phyloP scores from a whole-genome alignment of 2,113 vertebrate genomes.

The Dolichotis patagonum region DNA sequence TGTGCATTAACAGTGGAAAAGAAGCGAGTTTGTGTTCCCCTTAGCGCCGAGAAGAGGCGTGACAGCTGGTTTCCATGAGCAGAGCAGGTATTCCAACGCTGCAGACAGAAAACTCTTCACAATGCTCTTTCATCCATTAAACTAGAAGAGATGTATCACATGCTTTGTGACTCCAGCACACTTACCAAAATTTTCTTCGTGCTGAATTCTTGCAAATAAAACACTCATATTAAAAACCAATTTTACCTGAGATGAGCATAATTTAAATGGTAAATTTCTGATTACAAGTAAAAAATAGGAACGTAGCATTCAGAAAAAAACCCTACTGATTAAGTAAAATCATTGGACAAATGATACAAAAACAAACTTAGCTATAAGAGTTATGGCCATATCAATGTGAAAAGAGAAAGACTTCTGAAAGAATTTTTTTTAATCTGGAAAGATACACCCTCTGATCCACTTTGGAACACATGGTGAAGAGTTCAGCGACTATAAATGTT shows the following conservation, averaged over 20 bases:
- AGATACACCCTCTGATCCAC: constrained; percentile 46
- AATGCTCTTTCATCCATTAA: not conserved
- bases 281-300: not conserved
- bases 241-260: not conserved
- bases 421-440: constrained; percentile 36
- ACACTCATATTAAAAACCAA: not conserved
- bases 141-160: not conserved
- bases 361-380: not conserved
- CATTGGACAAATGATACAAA: not conserved
- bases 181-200: not conserved
- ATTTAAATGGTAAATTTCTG: not conserved
- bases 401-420: constrained; percentile 34
- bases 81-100: not conserved
- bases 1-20: not conserved
- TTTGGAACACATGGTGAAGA: constrained; percentile 61
- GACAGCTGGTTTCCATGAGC: constrained; percentile 59
- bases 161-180: not conserved
- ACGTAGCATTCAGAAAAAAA: not conserved
- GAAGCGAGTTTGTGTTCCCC: constrained; percentile 57
- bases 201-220: not conserved
- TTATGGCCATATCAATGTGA: constrained; percentile 17
- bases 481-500: constrained; percentile 71
- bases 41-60: not conserved
- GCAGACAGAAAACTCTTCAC: not conserved
- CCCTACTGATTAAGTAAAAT: not conserved